Evolutionary conservation across 2,888 invertebrate genomes (phyloP).

Genomic region (Elmis aenea): DNA sequence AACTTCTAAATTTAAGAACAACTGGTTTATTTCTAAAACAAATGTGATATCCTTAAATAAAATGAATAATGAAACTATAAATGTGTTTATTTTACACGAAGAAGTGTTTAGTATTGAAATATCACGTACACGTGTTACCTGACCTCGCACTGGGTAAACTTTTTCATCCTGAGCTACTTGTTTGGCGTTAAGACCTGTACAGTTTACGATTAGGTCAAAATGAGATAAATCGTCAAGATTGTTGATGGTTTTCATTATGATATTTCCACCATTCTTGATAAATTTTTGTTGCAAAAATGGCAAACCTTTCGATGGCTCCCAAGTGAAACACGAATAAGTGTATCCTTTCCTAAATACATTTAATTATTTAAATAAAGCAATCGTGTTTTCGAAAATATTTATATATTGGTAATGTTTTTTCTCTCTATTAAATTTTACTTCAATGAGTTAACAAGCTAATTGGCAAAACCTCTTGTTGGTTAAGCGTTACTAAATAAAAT

Average conservation of each 20-base stretch:
- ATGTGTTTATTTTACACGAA: too few relatives aligned
- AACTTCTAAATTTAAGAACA: too few relatives aligned
- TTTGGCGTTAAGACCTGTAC: conserved; percentile 66
- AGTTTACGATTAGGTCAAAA: conserved; percentile 71
- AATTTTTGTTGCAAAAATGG: conserved; percentile 64
- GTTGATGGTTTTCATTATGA: conserved; percentile 50
- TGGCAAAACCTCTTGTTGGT: too few relatives aligned
- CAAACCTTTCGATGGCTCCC: conserved; percentile 61
- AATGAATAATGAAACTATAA: too few relatives aligned
- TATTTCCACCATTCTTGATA: conserved; percentile 53
- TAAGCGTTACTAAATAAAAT: neutral
- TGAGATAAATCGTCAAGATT: conserved; percentile 49
- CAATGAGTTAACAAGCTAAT: too few relatives aligned
- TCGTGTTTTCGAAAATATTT: neutral
- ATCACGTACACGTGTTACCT: conserved; percentile 57
- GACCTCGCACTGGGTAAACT: conserved; percentile 68
- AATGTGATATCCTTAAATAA: neutral
- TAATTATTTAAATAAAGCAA: too few relatives aligned
- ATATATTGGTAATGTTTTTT: neutral
- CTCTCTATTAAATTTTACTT: neutral
- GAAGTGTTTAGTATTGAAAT: too few relatives aligned
- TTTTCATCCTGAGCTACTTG: conserved; percentile 57
- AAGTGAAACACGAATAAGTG: conserved; percentile 62
- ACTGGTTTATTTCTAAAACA: conserved; percentile 1
- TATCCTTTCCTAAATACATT: conserved; percentile 53